phyloP scores from a whole-genome alignment of 2,888 invertebrate genomes.

The Cistogaster globosa region DNA sequence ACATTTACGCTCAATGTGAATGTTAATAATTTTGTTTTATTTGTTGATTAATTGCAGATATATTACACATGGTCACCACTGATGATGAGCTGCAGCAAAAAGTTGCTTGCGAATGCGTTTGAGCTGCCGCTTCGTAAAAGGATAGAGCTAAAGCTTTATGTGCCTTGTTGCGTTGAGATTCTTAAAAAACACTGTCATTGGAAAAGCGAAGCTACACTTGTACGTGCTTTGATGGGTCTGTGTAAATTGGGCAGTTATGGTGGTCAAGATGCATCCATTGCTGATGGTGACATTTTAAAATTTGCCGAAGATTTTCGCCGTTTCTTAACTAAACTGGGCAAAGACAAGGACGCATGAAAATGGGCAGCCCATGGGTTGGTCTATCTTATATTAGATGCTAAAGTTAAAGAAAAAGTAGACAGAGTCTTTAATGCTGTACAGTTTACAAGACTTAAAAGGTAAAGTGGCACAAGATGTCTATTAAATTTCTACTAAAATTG shows the following conservation, averaged over 20 bases:
- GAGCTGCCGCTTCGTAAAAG: constrained; percentile 98
- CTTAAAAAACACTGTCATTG: constrained; percentile 96
- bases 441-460: constrained; percentile 92
- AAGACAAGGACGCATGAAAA: constrained; percentile 94
- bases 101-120: constrained; percentile 97
- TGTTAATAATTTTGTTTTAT: neutral
- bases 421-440: constrained; percentile 95
- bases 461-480: constrained; percentile 96
- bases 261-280: constrained; percentile 97
- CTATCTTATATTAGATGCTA: constrained; percentile 98
- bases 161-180: constrained; percentile 94
- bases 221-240: constrained; percentile 94
- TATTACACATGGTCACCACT: constrained; percentile 97
- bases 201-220: constrained; percentile 94
- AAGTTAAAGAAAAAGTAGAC: constrained; percentile 97
- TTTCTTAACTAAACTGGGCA: constrained; percentile 93
- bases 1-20: too few species aligned
- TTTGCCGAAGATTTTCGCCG: constrained; percentile 96
- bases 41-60: constrained; percentile 80
- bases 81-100: constrained; percentile 95
- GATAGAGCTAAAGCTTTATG: constrained; percentile 97
- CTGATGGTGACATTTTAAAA: constrained; percentile 96
- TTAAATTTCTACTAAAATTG: constrained; percentile 93
- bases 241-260: constrained; percentile 98
- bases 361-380: constrained; percentile 99